These are phyloP conservation scores for Pogonocichla stellata DNA, from an alignment of 2,113 vertebrate genomes.

Conservation along the genomic window DNA sequence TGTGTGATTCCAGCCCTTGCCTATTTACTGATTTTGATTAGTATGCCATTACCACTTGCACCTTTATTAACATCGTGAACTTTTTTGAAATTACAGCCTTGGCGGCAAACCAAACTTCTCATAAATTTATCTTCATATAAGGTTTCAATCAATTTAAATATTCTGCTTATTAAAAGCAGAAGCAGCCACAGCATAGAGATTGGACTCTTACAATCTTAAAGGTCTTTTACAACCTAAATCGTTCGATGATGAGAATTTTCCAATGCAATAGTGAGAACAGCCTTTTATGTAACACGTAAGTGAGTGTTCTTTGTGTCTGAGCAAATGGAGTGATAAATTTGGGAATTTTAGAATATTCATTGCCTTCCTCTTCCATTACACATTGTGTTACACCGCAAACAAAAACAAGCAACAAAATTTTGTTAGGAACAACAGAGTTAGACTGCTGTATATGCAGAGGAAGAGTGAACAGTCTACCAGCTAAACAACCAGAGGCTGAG, in stretches of 20 bases:
- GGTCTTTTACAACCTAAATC: neutral
- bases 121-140: neutral
- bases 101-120: neutral
- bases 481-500: neutral
- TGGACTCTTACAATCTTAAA: neutral
- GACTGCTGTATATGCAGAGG: neutral
- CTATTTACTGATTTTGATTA: constrained; percentile 21
- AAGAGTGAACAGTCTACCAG: neutral
- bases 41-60: neutral
- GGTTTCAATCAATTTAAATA: neutral
- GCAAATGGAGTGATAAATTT: neutral
- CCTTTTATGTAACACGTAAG: neutral
- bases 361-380: neutral
- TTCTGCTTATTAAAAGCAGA: neutral
- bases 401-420: neutral
- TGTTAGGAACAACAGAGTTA: neutral
- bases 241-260: neutral
- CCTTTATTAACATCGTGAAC: neutral
- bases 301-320: neutral
- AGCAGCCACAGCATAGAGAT: neutral
- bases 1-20: neutral
- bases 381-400: rapidly evolving
- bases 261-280: neutral
- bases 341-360: neutral
- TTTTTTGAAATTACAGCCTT: neutral